These are phyloP conservation scores for Cistogaster globosa DNA, from an alignment of 2,888 invertebrate genomes.

Conservation along the genomic window DNA sequence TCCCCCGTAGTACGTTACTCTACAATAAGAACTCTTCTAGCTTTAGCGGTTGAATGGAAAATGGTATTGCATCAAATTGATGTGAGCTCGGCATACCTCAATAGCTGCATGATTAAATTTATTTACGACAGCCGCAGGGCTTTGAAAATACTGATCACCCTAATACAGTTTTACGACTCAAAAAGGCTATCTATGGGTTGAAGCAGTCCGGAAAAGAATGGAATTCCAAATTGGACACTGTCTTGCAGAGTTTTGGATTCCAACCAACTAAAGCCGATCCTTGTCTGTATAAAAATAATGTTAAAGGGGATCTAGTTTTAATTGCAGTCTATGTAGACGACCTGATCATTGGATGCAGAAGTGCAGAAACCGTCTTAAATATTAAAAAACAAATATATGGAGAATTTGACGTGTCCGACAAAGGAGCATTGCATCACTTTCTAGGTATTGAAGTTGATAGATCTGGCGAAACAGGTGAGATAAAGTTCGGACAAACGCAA, in stretches of 20 bases:
- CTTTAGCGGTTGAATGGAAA: constrained; percentile 59
- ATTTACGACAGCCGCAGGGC: neutral
- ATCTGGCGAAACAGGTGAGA: constrained; percentile 28
- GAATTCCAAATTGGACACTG: constrained; percentile 24
- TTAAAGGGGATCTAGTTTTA: neutral
- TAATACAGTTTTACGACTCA: neutral
- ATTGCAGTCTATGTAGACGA: constrained; percentile 37
- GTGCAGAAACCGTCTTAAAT: neutral
- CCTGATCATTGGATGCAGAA: neutral
- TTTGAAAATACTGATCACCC: too few relatives aligned
- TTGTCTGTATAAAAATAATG: neutral
- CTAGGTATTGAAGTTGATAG: constrained; percentile 60
- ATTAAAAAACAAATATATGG: constrained; percentile 39
- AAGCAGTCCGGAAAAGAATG: neutral
- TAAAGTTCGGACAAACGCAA: constrained; percentile 42
- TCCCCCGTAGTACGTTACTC: neutral
- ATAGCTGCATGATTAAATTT: constrained; percentile 55
- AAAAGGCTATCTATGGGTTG: neutral
- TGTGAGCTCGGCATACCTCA: constrained; percentile 64
- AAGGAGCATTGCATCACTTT: constrained; percentile 4
- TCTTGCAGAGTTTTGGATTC: neutral
- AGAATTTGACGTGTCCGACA: neutral
- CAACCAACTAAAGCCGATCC: constrained; percentile 2
- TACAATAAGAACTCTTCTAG: constrained; percentile 60
- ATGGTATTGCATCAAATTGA: constrained; percentile 61